Evolutionary conservation across 2,113 vertebrate species (phyloP), one percentile per base, ranked within the genome.

Genomic region (Ctenodactylus gundi): DNA sequence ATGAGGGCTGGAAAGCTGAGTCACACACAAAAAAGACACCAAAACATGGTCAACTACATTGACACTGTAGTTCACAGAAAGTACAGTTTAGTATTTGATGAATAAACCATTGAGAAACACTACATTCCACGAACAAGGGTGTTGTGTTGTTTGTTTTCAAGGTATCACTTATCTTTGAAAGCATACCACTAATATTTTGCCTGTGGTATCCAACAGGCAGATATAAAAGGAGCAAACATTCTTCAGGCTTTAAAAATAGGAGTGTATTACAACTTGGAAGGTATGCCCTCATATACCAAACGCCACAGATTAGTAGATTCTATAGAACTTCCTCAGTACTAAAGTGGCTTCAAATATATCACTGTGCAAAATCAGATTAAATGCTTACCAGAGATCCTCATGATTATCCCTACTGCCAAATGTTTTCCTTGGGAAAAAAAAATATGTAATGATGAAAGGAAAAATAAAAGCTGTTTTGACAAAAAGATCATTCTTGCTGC

Each of bases 221-320:
- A 90, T 96, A 78, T 85, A 94, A 85, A 73, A 88, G 91, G 75
- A 95, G 58, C 88, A 96, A 94, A 83, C 82, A 91, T 88, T 92
- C 85, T 89, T 94, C 68, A 46, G 53, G 92, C 86, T 96, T 96
- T 97, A 97, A 97, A 97, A 97, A 97, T 93, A 97, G 96, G 65
- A 92, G n/a, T 60, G 60, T 75, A 95, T 85, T 88, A 75, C 90
- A 94, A 96, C 95, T 96, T 86, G 88, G 87, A 94, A 94, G 82
- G 73, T 62, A 85, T 92, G 46, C 58, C 51, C 41, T 85, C 83
- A 96, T 91, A 97, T 91, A 92, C 94, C 93, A 80, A 95, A 94
- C 96, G 93, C 78, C 78, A 78, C 0, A 94, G 93, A 95, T 96
- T 96, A 94, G 90, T 85, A 90, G 67, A 86, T 65, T 64, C 92